phyloP scores from a whole-genome alignment of 2,113 vertebrate genomes.

The Melanocharis versteri region DNA sequence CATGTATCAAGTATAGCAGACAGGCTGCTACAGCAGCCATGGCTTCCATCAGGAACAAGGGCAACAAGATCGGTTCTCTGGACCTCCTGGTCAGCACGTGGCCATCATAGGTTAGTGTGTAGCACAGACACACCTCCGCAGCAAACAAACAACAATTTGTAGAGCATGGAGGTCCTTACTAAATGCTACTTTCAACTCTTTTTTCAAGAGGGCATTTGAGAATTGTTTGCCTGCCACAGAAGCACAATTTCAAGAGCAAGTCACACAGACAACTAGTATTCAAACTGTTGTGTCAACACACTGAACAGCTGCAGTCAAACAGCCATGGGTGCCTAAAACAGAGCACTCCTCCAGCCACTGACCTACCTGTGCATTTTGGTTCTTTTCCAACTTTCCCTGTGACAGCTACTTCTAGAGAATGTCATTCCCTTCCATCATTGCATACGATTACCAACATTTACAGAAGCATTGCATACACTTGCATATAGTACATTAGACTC shows the following conservation, averaged over 20 bases:
- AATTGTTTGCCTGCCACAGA: neutral
- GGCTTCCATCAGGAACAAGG: too few species aligned
- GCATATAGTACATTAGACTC: neutral
- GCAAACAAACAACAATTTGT: fast-evolving
- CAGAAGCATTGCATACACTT: neutral
- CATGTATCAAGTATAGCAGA: neutral
- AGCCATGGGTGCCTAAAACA: neutral
- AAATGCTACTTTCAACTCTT: neutral
- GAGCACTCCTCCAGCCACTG: neutral
- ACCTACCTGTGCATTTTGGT: neutral
- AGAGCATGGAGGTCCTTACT: neutral
- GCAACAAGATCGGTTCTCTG: neutral
- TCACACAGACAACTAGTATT: neutral
- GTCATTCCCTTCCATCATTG: neutral
- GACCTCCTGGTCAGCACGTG: neutral
- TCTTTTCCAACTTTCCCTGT: neutral
- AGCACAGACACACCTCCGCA: neutral
- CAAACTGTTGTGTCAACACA: neutral
- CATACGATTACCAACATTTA: neutral
- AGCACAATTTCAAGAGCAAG: neutral
- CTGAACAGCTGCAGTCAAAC: neutral
- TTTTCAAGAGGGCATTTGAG: neutral
- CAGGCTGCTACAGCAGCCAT: neutral
- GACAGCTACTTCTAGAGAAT: neutral
- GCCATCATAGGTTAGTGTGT: neutral